Conservation (phyloP, 2,113 vertebrate genomes). For the Ceyx cyanopectus region DNA sequence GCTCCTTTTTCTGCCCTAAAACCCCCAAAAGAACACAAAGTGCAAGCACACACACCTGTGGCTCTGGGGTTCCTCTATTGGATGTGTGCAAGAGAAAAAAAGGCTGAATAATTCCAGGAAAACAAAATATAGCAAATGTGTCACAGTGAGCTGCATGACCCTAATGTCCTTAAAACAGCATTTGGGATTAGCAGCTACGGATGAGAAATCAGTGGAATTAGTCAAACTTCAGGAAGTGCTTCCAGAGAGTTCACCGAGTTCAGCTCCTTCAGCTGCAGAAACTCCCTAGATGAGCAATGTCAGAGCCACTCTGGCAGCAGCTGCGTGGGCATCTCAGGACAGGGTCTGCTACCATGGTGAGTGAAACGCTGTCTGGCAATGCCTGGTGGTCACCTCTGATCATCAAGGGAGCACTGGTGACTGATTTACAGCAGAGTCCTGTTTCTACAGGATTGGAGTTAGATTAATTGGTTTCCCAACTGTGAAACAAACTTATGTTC, state of each 20-base stretch:
- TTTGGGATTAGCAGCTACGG: not conserved
- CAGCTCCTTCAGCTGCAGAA: not conserved
- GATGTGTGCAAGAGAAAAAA: not conserved
- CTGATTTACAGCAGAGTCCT: not conserved
- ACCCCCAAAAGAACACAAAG: not conserved
- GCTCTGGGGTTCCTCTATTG: not conserved
- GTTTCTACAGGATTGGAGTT: not conserved
- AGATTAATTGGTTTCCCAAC: not conserved
- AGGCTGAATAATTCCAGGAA: not conserved
- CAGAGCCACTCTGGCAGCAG: not conserved
- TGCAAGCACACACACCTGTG: rapidly evolving
- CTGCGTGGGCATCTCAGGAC: not conserved
- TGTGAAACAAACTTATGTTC: not conserved
- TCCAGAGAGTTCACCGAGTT: rapidly evolving
- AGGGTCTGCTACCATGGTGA: rapidly evolving
- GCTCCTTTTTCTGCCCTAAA: not conserved
- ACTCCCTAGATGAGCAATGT: not conserved
- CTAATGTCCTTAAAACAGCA: not conserved
- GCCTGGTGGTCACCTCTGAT: not conserved
- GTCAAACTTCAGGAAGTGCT: not conserved
- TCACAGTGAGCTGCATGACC: not conserved
- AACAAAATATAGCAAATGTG: not conserved
- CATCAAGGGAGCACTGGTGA: not conserved
- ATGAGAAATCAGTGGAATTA: not conserved
- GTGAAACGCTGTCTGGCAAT: not conserved